Percentiles rank a stretch among this genome's conserved stretches.
These are phyloP conservation scores for Emmelina monodactyla DNA, from an alignment of 2,888 invertebrate species.

Conservation along the genomic window DNA sequence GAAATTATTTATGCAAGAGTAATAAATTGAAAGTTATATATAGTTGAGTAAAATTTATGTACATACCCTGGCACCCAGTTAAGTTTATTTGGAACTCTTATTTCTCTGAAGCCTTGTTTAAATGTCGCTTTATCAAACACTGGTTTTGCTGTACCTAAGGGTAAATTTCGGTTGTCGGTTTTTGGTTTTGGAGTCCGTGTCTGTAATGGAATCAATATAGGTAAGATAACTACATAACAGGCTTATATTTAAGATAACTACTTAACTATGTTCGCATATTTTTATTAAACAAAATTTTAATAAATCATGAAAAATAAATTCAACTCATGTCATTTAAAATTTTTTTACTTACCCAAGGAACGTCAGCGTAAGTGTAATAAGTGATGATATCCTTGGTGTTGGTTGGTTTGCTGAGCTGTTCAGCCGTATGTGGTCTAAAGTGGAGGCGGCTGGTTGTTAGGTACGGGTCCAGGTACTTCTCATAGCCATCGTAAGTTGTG, in stretches of 20 bases:
- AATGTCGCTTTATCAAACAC: slow-evolving; percentile 46
- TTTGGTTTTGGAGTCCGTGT: slow-evolving; percentile 34
- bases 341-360: slow-evolving; percentile 34
- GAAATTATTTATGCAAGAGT: neutral
- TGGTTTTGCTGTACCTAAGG: slow-evolving; percentile 30
- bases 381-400: slow-evolving; percentile 40
- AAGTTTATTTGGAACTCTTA: slow-evolving; percentile 39
- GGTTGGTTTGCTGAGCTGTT: slow-evolving; percentile 31
- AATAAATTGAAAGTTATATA: too few relatives aligned
- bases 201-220: slow-evolving; percentile 25
- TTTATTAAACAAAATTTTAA: too few relatives aligned
- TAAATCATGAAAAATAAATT: too few relatives aligned
- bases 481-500: slow-evolving; percentile 46
- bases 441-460: slow-evolving; percentile 43
- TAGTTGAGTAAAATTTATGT: too few relatives aligned
- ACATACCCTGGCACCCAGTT: slow-evolving; percentile 46
- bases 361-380: slow-evolving; percentile 41
- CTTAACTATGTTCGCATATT: too few relatives aligned
- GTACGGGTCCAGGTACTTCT: slow-evolving; percentile 50
- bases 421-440: slow-evolving; percentile 43
- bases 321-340: too few relatives aligned
- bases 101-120: slow-evolving; percentile 40
- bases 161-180: slow-evolving; percentile 29
- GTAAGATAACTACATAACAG: too few relatives aligned
- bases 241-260: too few relatives aligned